A percentile compares a stretch with the other conserved stretches of the same genome.
phyloP scores from a whole-genome alignment of 2,113 vertebrate genomes.

The Silurus meridionalis region DNA sequence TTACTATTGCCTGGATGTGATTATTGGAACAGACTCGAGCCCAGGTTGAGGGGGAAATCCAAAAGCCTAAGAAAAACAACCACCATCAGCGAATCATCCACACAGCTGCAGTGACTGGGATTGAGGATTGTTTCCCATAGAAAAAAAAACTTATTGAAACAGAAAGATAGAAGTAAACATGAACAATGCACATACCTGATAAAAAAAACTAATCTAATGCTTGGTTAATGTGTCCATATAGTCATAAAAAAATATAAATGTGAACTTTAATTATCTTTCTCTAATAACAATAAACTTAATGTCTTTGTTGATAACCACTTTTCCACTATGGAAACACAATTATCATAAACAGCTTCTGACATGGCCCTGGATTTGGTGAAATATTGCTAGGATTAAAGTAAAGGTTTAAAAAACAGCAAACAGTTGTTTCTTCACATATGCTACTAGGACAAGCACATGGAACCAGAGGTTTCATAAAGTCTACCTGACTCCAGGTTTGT shows the following conservation, averaged over 20 bases:
- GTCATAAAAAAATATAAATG: neutral
- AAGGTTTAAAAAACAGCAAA: neutral
- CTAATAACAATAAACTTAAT: neutral
- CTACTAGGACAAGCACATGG: neutral
- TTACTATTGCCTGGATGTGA: conserved; percentile 28
- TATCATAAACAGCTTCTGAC: neutral
- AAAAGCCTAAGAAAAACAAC: conserved; percentile 58
- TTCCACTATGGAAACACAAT: neutral
- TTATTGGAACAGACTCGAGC: conserved; percentile 17
- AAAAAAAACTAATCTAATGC: neutral
- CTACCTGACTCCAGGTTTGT: neutral
- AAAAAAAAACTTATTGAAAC: neutral
- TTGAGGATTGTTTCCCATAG: conserved; percentile 2
- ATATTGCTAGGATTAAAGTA: neutral
- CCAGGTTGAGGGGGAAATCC: conserved; percentile 34
- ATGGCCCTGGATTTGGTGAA: neutral
- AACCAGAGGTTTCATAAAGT: neutral
- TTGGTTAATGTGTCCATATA: neutral
- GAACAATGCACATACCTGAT: neutral
- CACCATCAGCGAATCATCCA: conserved; percentile 58
- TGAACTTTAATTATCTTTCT: neutral
- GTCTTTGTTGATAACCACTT: neutral
- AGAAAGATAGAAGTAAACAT: neutral
- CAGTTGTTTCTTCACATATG: neutral
- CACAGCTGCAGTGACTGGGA: conserved; percentile 27